Evolutionary conservation across 2,113 vertebrate genomes (phyloP), one percentile per base, ranked within the genome.

Genomic region (Chloropsis cyanopogon): DNA sequence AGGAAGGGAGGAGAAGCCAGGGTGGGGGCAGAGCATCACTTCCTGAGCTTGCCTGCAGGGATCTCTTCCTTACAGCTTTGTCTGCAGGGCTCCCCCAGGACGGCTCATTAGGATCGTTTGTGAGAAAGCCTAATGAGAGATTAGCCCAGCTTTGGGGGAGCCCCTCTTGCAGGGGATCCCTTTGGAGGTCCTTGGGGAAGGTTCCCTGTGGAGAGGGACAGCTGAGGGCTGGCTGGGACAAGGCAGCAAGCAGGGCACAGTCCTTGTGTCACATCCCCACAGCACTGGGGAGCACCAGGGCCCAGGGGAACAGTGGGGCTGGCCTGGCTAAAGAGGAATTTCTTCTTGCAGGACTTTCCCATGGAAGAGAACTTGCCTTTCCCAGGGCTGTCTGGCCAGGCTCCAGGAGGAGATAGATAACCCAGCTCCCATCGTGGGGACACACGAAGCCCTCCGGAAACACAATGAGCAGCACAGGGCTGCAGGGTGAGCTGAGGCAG

Each of bases 331-430:
- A 57, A 83, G 59, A 97, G 84, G 54, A 86, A 94, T 87, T 95
- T 70, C 90, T 92, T 46, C 66, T 76, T 12, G 46, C 54, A 80
- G 54, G 90, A 94, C 41, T 86, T 97, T 97, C 96, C 94, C 96
- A 97, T 86, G 94, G 59, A 95, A 88, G 90, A 88, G 14, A 59
- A 77, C 33, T 95, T 66, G 95, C 50, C 68, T 95, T 96, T 97
- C 96, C 94, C 95, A 97, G 93, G 57, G 50, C 85, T 3, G 5
- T n/a, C 93, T 97, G 95, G 96, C 93, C 4, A 0, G n/a, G 76
- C 33, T 96, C 96, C 96, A 97, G 80, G 25, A 94, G 66, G 46
- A 95, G 46, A 77, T 4, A 54, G 47, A 83, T 18, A 59, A 92
- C 91, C 60, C 91, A 46, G 88, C 77, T 93, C 85, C 37, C 17